phyloP scores from a whole-genome alignment of 1,140 invertebrate species.

The Oryzaephilus surinamensis region DNA sequence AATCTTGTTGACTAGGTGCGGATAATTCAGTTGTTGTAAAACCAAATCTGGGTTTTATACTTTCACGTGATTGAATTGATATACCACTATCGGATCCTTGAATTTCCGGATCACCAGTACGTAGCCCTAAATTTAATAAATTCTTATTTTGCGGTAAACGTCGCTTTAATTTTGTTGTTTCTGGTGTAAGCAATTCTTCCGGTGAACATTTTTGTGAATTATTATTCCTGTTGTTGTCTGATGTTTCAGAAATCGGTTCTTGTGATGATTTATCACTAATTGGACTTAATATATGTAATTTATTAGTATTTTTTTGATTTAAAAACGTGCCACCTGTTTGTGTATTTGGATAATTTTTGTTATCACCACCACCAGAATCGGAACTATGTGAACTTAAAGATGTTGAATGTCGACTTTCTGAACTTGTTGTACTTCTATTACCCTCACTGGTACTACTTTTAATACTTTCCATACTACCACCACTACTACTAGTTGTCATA shows the following conservation, averaged over 20 bases:
- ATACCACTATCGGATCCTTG: slow-evolving; percentile 79
- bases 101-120: slow-evolving; percentile 57
- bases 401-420: slow-evolving; percentile 65
- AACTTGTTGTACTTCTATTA: slow-evolving; percentile 68
- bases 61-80: slow-evolving; percentile 67
- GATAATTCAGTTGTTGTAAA: slow-evolving; percentile 31
- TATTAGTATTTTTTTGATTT: slow-evolving; percentile 45
- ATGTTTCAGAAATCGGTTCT: slow-evolving; percentile 67
- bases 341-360: slow-evolving; percentile 39
- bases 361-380: slow-evolving; percentile 55
- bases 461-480: slow-evolving; percentile 73
- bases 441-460: slow-evolving; percentile 73
- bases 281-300: slow-evolving; percentile 74
- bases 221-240: slow-evolving; percentile 67
- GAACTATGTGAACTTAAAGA: slow-evolving; percentile 74
- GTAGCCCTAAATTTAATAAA: slow-evolving; percentile 55
- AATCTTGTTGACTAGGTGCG: slow-evolving; percentile 40
- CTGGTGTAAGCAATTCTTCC: slow-evolving; percentile 43
- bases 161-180: slow-evolving; percentile 45
- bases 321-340: too few relatives aligned
- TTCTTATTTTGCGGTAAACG: slow-evolving; percentile 64
- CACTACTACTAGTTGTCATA: slow-evolving; percentile 73
- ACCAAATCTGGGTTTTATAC: slow-evolving; percentile 49
- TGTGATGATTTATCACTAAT: slow-evolving; percentile 86
- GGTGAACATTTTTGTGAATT: slow-evolving; percentile 63